phyloP scores from a whole-genome alignment of 2,888 invertebrate genomes.

The Lymantria dispar region DNA sequence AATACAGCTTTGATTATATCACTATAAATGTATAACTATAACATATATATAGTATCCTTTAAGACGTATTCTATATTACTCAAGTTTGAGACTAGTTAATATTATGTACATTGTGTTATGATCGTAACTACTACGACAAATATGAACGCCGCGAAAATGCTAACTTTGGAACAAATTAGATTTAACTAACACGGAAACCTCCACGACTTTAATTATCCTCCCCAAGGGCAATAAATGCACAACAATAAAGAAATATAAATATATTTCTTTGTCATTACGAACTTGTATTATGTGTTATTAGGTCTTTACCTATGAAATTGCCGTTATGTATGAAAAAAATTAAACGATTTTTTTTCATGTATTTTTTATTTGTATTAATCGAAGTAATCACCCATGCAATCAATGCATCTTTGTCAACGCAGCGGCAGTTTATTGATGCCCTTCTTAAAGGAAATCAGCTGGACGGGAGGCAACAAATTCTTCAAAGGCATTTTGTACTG shows the following conservation, averaged over 20 bases:
- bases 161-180: constrained; percentile 74
- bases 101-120: constrained; percentile 64
- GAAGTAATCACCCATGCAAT: no score
- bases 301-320: no score
- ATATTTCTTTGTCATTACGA: neutral
- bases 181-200: constrained; percentile 57
- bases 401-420: no score
- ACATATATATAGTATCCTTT: constrained; percentile 25
- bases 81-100: constrained; percentile 40
- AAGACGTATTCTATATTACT: constrained; percentile 37
- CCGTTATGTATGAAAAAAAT: no score
- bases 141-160: constrained; percentile 57
- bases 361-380: no score
- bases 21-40: constrained; percentile 4
- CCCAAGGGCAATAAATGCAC: constrained; percentile 52
- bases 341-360: no score
- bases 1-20: constrained; percentile 35
- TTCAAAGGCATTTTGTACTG: no score
- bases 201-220: constrained; percentile 67
- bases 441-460: no score
- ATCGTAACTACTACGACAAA: constrained; percentile 65
- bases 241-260: constrained; percentile 24
- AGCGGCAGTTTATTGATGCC: no score
- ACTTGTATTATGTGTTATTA: neutral
- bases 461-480: no score